Evolutionary conservation across 2,113 vertebrate species (phyloP).

Genomic region (Perccottus glenii): DNA sequence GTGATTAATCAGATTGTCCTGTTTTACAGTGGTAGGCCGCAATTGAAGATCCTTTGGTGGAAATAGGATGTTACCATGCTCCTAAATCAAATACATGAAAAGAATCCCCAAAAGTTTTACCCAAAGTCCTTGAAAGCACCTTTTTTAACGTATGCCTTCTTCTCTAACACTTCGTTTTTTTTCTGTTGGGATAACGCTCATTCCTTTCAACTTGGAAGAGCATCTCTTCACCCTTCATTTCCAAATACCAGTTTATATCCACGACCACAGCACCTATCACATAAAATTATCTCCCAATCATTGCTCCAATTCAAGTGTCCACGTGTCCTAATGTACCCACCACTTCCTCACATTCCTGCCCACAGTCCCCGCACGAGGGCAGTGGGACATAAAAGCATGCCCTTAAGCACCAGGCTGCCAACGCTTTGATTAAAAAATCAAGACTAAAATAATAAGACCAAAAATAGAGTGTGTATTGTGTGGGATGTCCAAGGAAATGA

Average conservation of each 20-base stretch:
- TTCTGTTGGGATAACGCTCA: conserved; percentile 31
- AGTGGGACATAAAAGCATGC: conserved; percentile 45
- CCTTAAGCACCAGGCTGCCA: conserved; percentile 16
- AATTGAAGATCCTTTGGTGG: not conserved
- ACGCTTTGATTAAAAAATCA: conserved; percentile 54
- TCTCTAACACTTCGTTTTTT: not conserved
- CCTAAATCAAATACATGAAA: too few relatives aligned
- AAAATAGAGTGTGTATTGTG: conserved; percentile 59
- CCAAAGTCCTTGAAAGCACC: conserved; percentile 5
- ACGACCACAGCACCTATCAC: conserved; percentile 55
- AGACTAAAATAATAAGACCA: conserved; percentile 25
- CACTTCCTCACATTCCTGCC: conserved; percentile 55
- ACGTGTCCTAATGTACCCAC: conserved; percentile 29
- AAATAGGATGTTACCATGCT: not conserved
- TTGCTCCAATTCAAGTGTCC: conserved; percentile 62
- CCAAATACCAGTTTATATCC: conserved; percentile 28
- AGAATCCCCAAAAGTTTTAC: too few relatives aligned
- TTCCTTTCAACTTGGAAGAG: conserved; percentile 44
- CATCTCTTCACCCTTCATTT: conserved; percentile 19
- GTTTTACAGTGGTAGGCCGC: not conserved
- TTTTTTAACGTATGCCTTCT: not conserved
- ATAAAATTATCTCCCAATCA: conserved; percentile 65
- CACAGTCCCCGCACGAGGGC: conserved; percentile 35
- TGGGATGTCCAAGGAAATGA: conserved; percentile 49
- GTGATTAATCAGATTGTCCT: not conserved